phyloP scores from a whole-genome alignment of 2,113 vertebrate genomes.

The Centrocercus urophasianus region DNA sequence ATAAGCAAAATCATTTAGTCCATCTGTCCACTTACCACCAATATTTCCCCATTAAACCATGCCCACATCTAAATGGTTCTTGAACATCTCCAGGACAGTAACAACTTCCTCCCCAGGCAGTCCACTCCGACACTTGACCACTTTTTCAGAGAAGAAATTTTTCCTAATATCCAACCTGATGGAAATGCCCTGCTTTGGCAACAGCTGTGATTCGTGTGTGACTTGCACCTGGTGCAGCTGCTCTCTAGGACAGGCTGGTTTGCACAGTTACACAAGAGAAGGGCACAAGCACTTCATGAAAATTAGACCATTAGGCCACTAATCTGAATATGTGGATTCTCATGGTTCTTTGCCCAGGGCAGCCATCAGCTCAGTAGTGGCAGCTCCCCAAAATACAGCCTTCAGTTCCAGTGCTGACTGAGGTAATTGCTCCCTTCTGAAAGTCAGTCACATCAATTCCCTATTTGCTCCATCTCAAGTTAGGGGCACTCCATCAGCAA shows the following conservation, averaged over 20 bases:
- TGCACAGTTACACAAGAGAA: neutral
- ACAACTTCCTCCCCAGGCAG: too few species aligned
- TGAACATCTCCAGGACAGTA: too few species aligned
- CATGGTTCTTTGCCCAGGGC: neutral
- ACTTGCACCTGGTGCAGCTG: neutral
- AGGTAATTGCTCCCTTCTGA: neutral
- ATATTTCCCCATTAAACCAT: too few species aligned
- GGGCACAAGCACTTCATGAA: neutral
- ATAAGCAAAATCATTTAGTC: too few species aligned
- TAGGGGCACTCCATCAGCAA: neutral
- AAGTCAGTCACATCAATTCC: neutral
- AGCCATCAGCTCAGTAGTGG: neutral
- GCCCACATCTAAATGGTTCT: too few species aligned
- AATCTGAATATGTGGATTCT: neutral
- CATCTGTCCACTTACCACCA: too few species aligned
- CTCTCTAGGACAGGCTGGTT: neutral
- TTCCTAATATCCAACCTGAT: neutral
- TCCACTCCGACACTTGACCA: too few species aligned
- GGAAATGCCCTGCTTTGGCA: neutral
- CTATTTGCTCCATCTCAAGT: accelerated
- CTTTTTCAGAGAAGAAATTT: too few species aligned
- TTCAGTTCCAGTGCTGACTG: accelerated
- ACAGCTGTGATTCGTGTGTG: neutral
- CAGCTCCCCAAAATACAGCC: neutral
- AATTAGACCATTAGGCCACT: neutral